Base-by-base conservation (phyloP, 2,888 invertebrate genomes). In the Philonicus albiceps region DNA sequence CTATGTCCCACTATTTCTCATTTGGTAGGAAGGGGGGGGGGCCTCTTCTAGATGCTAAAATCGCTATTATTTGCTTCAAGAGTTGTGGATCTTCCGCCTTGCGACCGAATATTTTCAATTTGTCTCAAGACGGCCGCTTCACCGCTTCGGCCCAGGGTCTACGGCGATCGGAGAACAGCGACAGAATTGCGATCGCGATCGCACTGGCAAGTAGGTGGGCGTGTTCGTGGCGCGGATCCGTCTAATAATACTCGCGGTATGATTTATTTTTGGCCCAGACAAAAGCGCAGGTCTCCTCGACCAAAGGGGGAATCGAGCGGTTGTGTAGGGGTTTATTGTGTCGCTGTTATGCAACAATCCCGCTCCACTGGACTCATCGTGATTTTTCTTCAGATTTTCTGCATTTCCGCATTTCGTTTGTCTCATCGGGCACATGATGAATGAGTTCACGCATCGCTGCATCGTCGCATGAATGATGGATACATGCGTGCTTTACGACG, bases 251-350 rank as follows among this genome's bases (percentile, higher is more conserved):
- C 64, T 64, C 55, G 64, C n/a, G 64, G 22, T 83, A 64, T 83
- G 81, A 83, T 55, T 83, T 83, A 83, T 83, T 83, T 83, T 64
- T 83, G 64, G 55, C 55, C 22, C 81, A 83, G 81, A 83, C 64
- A 78, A 78, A 27, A 78, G 49, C 49, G 16, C 34, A 74, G 78
- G 11, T 78, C 78, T 27, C 49, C 43, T 78, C 49, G 43, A 16
- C 19, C 55, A n/a, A n/a, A n/a, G 22, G 8, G 55, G 55, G n/a
- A 8, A 8, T 8, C 5, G 22, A 8, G 11, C 19, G 55, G 55
- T 55, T 43, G 43, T 4, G 19, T 6, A n/a, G 55, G 22, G 13
- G 22, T 27, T 78, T 78, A 78, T 78, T 49, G 30, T 49, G 78
- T 49, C 49, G 78, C 49, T 8, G 30, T 78, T 78, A 78, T 78